These are phyloP conservation scores for Drosophila serrata DNA, from an alignment of 1,140 invertebrate genomes.

Conservation along the genomic window DNA sequence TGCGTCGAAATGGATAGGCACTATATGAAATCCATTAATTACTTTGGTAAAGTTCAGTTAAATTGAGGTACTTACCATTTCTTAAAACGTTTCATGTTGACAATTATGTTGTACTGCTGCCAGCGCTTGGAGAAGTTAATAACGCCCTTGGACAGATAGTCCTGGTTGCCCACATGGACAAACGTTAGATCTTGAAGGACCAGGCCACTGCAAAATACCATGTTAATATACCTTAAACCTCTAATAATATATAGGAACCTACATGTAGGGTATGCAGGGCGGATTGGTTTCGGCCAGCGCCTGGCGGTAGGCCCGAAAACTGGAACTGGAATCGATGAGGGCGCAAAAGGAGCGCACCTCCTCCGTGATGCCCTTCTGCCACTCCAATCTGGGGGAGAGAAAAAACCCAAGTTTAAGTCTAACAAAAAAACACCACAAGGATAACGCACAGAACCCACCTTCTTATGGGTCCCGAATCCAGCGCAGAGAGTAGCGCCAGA, in stretches of 20 bases:
- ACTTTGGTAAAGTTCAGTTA: conserved; percentile 31
- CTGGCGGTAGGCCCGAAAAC: conserved; percentile 97
- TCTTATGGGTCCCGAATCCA: conserved; percentile 98
- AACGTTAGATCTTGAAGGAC: conserved; percentile 99
- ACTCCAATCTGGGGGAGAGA: conserved; percentile 91
- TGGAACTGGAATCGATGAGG: conserved; percentile 97
- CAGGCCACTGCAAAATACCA: conserved; percentile 91
- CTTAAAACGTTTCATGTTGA: conserved; percentile 98
- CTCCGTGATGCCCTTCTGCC: conserved; percentile 97
- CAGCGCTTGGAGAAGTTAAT: conserved; percentile 99
- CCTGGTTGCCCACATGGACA: conserved; percentile 98
- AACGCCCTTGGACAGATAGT: conserved; percentile 93
- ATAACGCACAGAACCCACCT: conserved; percentile 57
- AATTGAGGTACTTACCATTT: conserved; percentile 90
- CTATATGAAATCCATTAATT: conserved; percentile 62
- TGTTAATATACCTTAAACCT: not conserved
- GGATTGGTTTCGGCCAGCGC: conserved; percentile 97
- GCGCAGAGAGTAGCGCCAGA: conserved; percentile 96
- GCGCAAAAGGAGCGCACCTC: conserved; percentile 97
- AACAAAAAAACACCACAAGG: not conserved
- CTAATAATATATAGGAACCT: conserved; percentile 83
- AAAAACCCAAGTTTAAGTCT: fast-evolving
- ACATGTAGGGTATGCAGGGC: conserved; percentile 99
- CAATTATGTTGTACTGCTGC: conserved; percentile 99
- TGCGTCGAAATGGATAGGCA: conserved; percentile 94